Base-by-base conservation (phyloP, 2,797 vertebrate genomes). In the Fratercula arctica region DNA sequence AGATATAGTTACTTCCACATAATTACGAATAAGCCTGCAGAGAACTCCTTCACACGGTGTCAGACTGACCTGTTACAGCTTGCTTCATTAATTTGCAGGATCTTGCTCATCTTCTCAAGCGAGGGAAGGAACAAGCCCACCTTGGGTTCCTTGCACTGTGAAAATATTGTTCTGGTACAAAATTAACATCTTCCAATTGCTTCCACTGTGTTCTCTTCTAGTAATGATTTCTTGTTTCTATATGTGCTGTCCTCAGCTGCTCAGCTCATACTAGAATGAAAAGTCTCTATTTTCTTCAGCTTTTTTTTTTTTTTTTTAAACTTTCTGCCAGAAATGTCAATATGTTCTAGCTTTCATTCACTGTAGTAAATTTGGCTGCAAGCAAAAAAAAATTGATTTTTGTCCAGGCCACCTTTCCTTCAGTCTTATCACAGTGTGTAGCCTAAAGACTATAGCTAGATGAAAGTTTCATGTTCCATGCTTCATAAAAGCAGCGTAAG, bases 361-460 rank as follows among this genome's bases (percentile, higher is more conserved):
- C 89, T 87, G 1, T 41, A 74, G 84, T 94, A 94, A 91, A 96
- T 96, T 53, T 63, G 63, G 41, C 94, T 96, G 70, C 88, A 88
- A 95, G 93, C 79, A 95, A 83, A 92, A 96, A 35, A 84, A 45
- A 90, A 95, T 92, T 7, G 13, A 77, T 95, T 97, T 96, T 93
- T 10, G 16, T 77, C 84, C 68, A 68, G 82, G 39, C 75, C 53
- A 90, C 94, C 66, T 95, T 95, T 91, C 35, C 79, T 95, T 97
- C 89, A 59, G 67, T 93, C 69, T 78, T 78, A 50, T 29, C 64
- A 45, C 31, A 63, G 48, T 48, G 59, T 80, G 79, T 68, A 85
- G 66, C 79, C 67, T 66, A 46, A 95, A 91, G 89, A 87, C 54
- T 64, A 5, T 24, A 91, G 35, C 57, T 64, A 61, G 88, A 68